Conservation (phyloP, 2,888 invertebrate species). For the Hirtodrosophila duncani region DNA sequence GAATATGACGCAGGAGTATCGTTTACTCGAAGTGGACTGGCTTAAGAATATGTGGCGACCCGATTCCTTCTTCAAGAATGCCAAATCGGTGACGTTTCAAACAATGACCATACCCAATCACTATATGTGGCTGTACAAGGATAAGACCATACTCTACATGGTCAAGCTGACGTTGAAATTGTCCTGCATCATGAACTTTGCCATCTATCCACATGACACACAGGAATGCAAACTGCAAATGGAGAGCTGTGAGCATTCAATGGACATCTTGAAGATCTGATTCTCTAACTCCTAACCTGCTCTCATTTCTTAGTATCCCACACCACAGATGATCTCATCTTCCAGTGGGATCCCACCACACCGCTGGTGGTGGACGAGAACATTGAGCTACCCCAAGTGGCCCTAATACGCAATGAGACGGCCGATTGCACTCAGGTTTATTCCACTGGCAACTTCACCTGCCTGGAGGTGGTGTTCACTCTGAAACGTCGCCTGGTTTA, state of each 20-base stretch:
- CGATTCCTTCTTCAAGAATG: constrained; percentile 96
- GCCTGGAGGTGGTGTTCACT: constrained; percentile 93
- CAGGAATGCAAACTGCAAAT: constrained; percentile 96
- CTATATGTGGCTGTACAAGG: constrained; percentile 93
- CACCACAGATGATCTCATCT: constrained; percentile 92
- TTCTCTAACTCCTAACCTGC: background rate
- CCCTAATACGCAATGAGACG: constrained; percentile 91
- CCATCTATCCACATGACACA: constrained; percentile 95
- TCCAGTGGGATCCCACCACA: constrained; percentile 93
- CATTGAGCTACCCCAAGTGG: constrained; percentile 92
- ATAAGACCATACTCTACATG: constrained; percentile 91
- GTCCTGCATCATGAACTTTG: constrained; percentile 96
- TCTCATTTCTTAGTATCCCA: constrained; percentile 84
- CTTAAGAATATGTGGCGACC: constrained; percentile 95
- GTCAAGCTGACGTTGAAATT: constrained; percentile 90
- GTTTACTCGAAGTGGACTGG: constrained; percentile 92
- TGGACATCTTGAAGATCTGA: background rate
- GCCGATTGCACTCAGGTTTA: constrained; percentile 90
- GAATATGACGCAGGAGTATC: constrained; percentile 95
- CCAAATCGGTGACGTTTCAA: constrained; percentile 94
- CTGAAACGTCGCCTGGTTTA: constrained; percentile 92
- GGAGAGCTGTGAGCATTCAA: constrained; percentile 89
- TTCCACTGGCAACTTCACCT: constrained; percentile 88
- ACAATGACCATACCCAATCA: constrained; percentile 97
- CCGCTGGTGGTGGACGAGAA: constrained; percentile 92